Evolutionary conservation across 2,888 invertebrate species (phyloP), one percentile per base, ranked within the genome.

Genomic region (Alsophila aescularia): DNA sequence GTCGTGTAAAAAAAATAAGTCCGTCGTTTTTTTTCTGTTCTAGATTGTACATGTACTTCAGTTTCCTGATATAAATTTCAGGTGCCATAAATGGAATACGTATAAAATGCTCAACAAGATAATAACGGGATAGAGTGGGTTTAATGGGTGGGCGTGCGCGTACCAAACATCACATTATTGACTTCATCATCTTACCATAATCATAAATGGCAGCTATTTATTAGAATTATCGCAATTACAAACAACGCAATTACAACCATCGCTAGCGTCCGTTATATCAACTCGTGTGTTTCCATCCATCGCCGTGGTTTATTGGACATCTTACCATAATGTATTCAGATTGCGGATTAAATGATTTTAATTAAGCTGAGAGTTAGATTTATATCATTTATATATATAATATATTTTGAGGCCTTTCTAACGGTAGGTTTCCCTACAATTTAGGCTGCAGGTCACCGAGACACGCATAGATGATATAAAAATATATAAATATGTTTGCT

Each of bases 341-440:
- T 82, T 81, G 81, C 81, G 81, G 81, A 84, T 87, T 82, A 86
- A 87, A 87, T 83, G 76, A 76, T 83, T 84, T 83, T 87, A 88
- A 88, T 89, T 81, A 87, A 85, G 79, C 77, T 71, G 70, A 59
- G 73, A 58, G 73, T 72, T 71, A 75, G 75, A 80, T 82, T 80
- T 79, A 81, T 81, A 73, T 75, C 70, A 66, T 67, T 70, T 69
- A 73, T 69, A 73, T 64, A 70, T 76, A 76, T 72, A 65, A 31
- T n/a, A 29, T 64, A 63, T 24, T 64, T 56, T 64, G 66, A 54
- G 61, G 68, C 60, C 60, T 71, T 66, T 64, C 56, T 82, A 81
- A 81, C 81, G 70, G 77, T 79, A 53, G 36, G 60, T 73, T 69
- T 67, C 66, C 70, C 69, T 75, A 69, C 60, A 63, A 67, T 66